phyloP scores from a whole-genome alignment of 2,888 invertebrate species.

The Vesta saturnalis region DNA sequence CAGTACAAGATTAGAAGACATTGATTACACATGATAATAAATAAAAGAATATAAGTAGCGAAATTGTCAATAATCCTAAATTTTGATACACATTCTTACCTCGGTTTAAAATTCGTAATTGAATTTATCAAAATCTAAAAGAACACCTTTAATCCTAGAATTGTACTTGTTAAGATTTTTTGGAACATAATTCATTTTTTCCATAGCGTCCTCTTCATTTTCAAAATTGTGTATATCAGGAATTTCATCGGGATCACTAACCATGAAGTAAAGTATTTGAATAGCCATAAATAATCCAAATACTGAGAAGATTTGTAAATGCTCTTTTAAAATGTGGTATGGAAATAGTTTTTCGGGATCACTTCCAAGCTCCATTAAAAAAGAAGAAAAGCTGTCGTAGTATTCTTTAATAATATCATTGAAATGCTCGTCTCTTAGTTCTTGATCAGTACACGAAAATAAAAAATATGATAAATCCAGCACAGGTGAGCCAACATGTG shows the following conservation, averaged over 20 bases:
- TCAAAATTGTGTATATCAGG: slow-evolving; percentile 38
- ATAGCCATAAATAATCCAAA: slow-evolving; percentile 48
- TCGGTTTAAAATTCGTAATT: slow-evolving; percentile 25
- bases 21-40: too few species aligned
- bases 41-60: too few species aligned
- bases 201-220: slow-evolving; percentile 22
- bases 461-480: slow-evolving; percentile 54
- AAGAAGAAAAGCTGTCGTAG: slow-evolving; percentile 44
- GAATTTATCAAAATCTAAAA: slow-evolving; percentile 29
- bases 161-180: slow-evolving; percentile 40
- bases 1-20: too few species aligned
- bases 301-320: slow-evolving; percentile 49
- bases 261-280: slow-evolving; percentile 47
- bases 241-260: slow-evolving; percentile 42
- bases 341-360: slow-evolving; percentile 50
- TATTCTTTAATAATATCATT: slow-evolving; percentile 47
- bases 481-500: slow-evolving; percentile 46
- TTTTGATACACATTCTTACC: too few species aligned
- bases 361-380: slow-evolving; percentile 45
- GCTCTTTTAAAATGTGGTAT: slow-evolving; percentile 46
- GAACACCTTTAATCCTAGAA: slow-evolving; percentile 36
- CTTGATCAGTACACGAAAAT: slow-evolving; percentile 47
- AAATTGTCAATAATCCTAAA: too few species aligned
- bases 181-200: slow-evolving; percentile 37
- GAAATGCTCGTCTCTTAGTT: slow-evolving; percentile 44